phyloP scores from a whole-genome alignment of 2,888 invertebrate species.

The Microdon myrmicae region DNA sequence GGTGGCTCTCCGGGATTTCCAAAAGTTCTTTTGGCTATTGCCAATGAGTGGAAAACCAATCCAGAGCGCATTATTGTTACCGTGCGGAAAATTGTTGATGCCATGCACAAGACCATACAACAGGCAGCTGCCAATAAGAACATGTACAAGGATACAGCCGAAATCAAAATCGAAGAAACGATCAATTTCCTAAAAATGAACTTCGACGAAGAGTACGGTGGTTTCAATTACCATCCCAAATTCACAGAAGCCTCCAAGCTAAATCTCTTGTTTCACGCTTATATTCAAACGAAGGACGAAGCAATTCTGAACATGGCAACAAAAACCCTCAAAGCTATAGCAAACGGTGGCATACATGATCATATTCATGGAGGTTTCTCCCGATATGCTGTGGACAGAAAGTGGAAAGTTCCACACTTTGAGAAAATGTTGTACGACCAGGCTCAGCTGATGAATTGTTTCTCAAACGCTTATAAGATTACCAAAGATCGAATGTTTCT shows the following conservation, averaged over 20 bases:
- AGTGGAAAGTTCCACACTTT: constrained; percentile 98
- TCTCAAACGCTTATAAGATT: constrained; percentile 82
- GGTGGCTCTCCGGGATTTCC: constrained; percentile 87
- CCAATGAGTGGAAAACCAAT: constrained; percentile 81
- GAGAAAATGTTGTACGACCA: constrained; percentile 99
- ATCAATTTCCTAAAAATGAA: constrained; percentile 69
- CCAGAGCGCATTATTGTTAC: constrained; percentile 71
- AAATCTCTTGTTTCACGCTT: constrained; percentile 84
- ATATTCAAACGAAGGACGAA: constrained; percentile 67
- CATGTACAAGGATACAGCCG: constrained; percentile 68
- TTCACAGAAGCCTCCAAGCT: constrained; percentile 93
- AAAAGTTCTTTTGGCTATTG: constrained; percentile 77
- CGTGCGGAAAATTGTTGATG: constrained; percentile 70
- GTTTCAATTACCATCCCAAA: constrained; percentile 89
- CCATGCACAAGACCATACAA: constrained; percentile 57
- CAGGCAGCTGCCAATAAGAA: constrained; percentile 53
- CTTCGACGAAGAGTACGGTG: constrained; percentile 79
- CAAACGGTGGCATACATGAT: constrained; percentile 94
- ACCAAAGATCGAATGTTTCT: constrained; percentile 80
- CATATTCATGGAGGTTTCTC: constrained; percentile 82
- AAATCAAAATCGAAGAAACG: constrained; percentile 72
- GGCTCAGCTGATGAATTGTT: constrained; percentile 83
- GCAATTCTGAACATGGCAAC: constrained; percentile 78
- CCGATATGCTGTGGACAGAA: constrained; percentile 87
- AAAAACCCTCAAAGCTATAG: constrained; percentile 85